Base-by-base conservation (phyloP, 2,888 invertebrate genomes). In the Leptothorax acervorum region DNA sequence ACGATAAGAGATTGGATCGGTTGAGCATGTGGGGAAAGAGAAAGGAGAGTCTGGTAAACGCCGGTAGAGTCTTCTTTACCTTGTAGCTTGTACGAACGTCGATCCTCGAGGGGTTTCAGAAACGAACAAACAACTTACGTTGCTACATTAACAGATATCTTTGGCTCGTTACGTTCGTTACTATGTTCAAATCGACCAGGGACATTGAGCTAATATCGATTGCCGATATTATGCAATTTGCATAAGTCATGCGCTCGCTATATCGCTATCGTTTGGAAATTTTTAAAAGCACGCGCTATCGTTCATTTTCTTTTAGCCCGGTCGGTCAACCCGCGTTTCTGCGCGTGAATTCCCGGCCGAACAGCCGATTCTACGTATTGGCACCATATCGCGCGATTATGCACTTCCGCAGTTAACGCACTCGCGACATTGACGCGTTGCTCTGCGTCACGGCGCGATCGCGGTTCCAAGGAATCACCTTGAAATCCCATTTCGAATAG, bases 331-430 rank as follows among this genome's bases (percentile, higher is more conserved):
- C 31, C 35, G 18, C 31, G 42, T 73, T 42, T 11, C 23, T 23
- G 11, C 18, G 31, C 66, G 45, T 15, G 53, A 55, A 53, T 70
- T 31, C 70, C 6, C 28, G 1, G 31, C 5, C 11, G 35, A 35
- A 15, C 8, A 42, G 5, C 9, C 39, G 28, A 48, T 71, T 71
- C 35, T 23, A 8, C 23, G 39, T 6, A 51, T n/a, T 28, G 4
- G 2, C 23, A 31, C 3, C 31, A 15, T 5, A 15, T 55, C 23
- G 23, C 57, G 12, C 48, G 51, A 39, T 9, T 68, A 74, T 63
- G 48, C 23, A 75, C 51, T 75, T 75, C 75, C 75, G 75, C 63
- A 75, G 75, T 48, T 75, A 75, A 63, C 12, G 75, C 23, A 63
- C 75, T 75, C 63, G 35, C 1, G 75, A 75, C 75, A 75, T 75